phyloP scores from a whole-genome alignment of 2,113 vertebrate species.

The Paradoxurus hermaphroditus region DNA sequence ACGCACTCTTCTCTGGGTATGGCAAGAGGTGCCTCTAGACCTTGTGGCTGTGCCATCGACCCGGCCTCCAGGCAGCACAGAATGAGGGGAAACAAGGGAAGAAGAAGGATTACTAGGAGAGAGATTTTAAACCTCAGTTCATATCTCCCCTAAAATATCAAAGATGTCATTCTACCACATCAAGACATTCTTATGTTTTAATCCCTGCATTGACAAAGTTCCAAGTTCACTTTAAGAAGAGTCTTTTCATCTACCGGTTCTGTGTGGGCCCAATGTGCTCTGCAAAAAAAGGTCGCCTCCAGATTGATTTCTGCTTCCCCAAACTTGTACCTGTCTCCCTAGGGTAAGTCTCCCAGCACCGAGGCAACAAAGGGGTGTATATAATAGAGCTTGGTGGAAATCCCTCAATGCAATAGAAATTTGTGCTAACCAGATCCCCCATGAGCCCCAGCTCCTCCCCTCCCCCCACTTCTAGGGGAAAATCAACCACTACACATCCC shows the following conservation, averaged over 20 bases:
- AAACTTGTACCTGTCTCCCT: neutral
- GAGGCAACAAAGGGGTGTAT: neutral
- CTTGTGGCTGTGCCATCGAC: neutral
- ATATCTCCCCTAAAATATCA: neutral
- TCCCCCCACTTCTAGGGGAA: neutral
- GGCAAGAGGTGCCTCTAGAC: no score
- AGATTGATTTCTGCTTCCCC: neutral
- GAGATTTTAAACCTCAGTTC: neutral
- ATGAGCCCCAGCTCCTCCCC: rapidly evolving
- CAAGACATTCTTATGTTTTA: neutral
- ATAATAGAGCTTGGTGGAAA: neutral
- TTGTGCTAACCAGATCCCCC: neutral
- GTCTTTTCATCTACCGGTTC: neutral
- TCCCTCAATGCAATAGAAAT: neutral
- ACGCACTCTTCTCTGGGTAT: slow-evolving; percentile 80
- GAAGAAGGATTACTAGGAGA: neutral
- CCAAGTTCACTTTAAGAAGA: neutral
- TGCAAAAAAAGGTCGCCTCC: neutral
- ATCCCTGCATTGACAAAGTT: neutral
- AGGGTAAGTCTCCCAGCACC: neutral
- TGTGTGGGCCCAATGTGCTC: neutral
- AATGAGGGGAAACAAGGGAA: neutral
- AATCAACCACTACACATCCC: neutral
- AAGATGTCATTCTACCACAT: neutral
- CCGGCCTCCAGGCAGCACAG: neutral